A percentile compares a stretch with the other conserved stretches of the same genome.
Conservation (phyloP, 2,888 invertebrate species). For the Synergus gifuensis region DNA sequence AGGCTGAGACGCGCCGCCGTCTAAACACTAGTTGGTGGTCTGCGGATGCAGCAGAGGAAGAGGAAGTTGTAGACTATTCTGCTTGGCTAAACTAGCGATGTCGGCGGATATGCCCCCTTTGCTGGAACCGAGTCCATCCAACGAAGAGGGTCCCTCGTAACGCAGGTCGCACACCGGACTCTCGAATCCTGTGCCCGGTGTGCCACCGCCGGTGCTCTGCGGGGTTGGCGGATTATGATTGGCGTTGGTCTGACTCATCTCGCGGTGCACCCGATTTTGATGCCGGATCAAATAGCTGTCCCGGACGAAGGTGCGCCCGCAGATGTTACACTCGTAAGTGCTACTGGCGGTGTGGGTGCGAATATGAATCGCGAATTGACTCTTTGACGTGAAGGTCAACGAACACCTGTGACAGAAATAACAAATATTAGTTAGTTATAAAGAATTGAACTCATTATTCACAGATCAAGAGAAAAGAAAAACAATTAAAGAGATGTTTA, state of each 20-base stretch:
- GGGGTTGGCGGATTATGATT: conserved; percentile 76
- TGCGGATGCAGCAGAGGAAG: conserved; percentile 76
- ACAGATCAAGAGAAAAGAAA: no score
- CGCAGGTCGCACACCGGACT: conserved; percentile 76
- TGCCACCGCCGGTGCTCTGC: conserved; percentile 71
- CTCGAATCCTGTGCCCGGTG: conserved; percentile 74
- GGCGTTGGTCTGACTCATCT: conserved; percentile 71
- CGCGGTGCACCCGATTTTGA: conserved; percentile 86
- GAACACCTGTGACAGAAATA: conserved; percentile 78
- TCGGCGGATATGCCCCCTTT: conserved; percentile 74
- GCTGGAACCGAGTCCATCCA: conserved; percentile 70
- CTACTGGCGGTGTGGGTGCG: conserved; percentile 85
- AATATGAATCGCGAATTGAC: conserved; percentile 87
- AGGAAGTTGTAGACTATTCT: conserved; percentile 76
- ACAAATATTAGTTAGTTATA: neutral
- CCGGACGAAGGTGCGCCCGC: conserved; percentile 86
- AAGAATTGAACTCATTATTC: neutral
- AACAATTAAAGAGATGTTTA: neutral
- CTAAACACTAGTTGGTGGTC: conserved; percentile 77
- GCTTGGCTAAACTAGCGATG: conserved; percentile 75
- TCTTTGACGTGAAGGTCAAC: conserved; percentile 86
- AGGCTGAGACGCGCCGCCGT: conserved; percentile 70
- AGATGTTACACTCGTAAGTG: conserved; percentile 87
- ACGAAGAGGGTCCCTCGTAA: conserved; percentile 75
- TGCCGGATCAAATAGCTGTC: conserved; percentile 89